A percentile compares a stretch with the other conserved stretches of the same genome.
phyloP scores from a whole-genome alignment of 1,140 invertebrate genomes.

The Drosophila truncata region DNA sequence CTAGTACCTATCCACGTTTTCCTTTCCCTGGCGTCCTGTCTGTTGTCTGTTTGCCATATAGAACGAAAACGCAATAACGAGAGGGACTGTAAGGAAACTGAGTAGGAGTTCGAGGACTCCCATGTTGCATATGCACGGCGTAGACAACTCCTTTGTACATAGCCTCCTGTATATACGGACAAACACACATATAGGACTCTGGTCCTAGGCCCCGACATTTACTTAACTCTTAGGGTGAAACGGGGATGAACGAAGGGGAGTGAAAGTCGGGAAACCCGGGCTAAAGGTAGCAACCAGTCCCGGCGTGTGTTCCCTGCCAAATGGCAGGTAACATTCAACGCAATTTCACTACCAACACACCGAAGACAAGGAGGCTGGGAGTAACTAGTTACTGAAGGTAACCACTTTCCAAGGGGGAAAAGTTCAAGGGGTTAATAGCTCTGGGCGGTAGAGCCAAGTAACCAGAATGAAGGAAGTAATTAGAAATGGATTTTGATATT shows the following conservation, averaged over 20 bases:
- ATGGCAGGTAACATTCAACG: slow-evolving; percentile 82
- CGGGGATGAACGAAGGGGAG: background rate
- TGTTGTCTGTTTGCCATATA: slow-evolving; percentile 54
- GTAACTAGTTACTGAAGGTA: slow-evolving; percentile 28
- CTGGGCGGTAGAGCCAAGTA: background rate
- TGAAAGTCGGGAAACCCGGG: background rate
- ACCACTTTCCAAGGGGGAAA: slow-evolving; percentile 4
- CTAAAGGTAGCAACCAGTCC: slow-evolving; percentile 10
- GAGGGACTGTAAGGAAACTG: slow-evolving; percentile 24
- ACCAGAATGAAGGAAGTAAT: background rate
- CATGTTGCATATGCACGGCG: slow-evolving; percentile 59
- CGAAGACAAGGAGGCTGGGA: slow-evolving; percentile 53
- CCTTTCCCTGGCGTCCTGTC: slow-evolving; percentile 43
- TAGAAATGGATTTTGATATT: background rate
- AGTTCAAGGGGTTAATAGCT: slow-evolving; percentile 16
- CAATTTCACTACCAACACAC: slow-evolving; percentile 72
- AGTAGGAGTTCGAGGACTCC: slow-evolving; percentile 29
- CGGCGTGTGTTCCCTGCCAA: slow-evolving; percentile 57
- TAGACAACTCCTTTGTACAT: slow-evolving; percentile 58
- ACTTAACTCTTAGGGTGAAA: slow-evolving; percentile 61
- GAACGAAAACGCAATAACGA: slow-evolving; percentile 53
- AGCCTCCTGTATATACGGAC: background rate
- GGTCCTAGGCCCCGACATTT: slow-evolving; percentile 69
- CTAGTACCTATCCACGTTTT: slow-evolving; percentile 8
- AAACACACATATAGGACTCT: slow-evolving; percentile 25